Evolutionary conservation across 2,797 vertebrate genomes (phyloP), one percentile per base, ranked within the genome.

Genomic region (Argyrosomus regius): DNA sequence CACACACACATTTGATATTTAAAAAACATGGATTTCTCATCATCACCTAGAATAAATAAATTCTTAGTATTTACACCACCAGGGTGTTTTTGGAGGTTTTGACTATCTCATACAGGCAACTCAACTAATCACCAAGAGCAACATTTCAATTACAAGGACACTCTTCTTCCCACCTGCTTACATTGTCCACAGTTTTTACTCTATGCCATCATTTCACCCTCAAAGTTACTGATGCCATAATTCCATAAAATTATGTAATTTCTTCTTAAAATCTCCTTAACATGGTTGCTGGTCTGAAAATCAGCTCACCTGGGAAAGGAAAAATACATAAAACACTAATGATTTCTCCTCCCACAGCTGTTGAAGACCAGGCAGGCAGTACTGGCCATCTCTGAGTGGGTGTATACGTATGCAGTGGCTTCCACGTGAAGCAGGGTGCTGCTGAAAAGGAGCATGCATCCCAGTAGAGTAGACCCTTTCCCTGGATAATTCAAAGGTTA

Each of bases 401-500:
- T 35, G 48, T 22, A 50, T 49, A 26, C 7, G 17, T 60, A 70
- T 13, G 14, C 58, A 46, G 35, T 2, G 57, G 63, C 60, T 28
- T 67, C 56, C 6, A 48, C 24, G 49, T 57, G 50, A 70, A 67
- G 75, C 75, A 43, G 12, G 52, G 54, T 72, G 63, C 65, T 62
- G 64, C 71, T 48, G 72, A 72, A 60, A 53, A 56, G 72, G 57
- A 64, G 49, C 39, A 6, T 0, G 68, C 41, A 12, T 45, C 50
- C 18, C 26, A 3, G 12, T 39, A 0, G 39, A 56, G 43, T 8
- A 39, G 35, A 28, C 10, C 50, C 39, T 50, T 24, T 35, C 66
- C 24, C 53, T 2, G 22, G 28, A 78, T 59, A 78, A 82, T 77
- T 76, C 58, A 77, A 45, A 86, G 66, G 68, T 82, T 81, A 65